Evolutionary conservation across 2,888 invertebrate species (phyloP).

Genomic region (Mermis nigrescens): DNA sequence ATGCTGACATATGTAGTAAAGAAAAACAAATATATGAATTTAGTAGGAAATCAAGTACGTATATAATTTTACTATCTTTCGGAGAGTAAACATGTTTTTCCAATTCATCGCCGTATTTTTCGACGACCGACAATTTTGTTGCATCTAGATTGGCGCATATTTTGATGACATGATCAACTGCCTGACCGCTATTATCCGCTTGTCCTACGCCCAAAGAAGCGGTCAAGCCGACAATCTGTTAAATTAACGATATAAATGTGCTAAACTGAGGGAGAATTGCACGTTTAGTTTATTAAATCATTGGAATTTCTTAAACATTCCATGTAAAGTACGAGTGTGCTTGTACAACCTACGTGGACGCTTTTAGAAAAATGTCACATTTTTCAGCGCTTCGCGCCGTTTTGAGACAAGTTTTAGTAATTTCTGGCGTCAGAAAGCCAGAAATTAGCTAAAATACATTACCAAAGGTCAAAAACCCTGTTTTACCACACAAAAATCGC

Average conservation of each 20-base stretch:
- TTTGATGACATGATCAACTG: slow-evolving; percentile 28
- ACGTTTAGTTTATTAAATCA: neutral
- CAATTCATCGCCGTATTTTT: slow-evolving; percentile 19
- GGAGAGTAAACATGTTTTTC: slow-evolving; percentile 22
- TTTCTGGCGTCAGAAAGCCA: no score
- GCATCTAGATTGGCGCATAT: slow-evolving; percentile 31
- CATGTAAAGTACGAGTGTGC: no score
- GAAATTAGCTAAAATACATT: no score
- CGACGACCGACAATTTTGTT: slow-evolving; percentile 22
- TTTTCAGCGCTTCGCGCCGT: no score
- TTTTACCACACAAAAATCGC: no score
- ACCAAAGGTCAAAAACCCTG: no score
- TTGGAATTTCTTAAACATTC: neutral
- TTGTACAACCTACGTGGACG: no score
- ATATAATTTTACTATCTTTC: slow-evolving; percentile 22
- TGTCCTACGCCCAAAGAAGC: slow-evolving; percentile 34
- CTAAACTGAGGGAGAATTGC: neutral
- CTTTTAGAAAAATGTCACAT: no score
- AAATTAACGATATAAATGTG: neutral
- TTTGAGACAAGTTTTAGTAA: no score
- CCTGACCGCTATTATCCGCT: slow-evolving; percentile 23
- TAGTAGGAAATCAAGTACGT: no score
- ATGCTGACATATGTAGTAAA: no score
- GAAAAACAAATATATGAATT: no score
- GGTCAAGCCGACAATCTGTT: slow-evolving; percentile 35